phyloP scores from a whole-genome alignment of 2,797 vertebrate species.

The Leptatherina wallacei region DNA sequence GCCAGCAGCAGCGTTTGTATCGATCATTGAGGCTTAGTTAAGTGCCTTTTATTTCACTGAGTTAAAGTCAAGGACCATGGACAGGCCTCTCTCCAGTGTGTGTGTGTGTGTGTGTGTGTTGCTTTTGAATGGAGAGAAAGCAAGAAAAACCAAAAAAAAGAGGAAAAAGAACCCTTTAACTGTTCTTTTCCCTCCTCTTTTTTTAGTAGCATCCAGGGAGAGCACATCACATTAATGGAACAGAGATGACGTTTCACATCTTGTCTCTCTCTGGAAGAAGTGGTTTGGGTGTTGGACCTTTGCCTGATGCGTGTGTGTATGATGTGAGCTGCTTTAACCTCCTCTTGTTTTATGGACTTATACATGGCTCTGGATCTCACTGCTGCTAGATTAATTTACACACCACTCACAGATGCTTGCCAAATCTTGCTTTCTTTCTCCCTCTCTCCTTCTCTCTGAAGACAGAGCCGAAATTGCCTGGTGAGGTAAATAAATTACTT shows the following conservation, averaged over 20 bases:
- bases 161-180: constrained; percentile 62
- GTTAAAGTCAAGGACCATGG: constrained; percentile 79
- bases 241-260: constrained; percentile 71
- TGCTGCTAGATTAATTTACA: constrained; percentile 85
- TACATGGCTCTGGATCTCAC: constrained; percentile 75
- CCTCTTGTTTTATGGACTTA: constrained; percentile 84
- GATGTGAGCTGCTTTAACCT: constrained; percentile 80
- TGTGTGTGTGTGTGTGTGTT: constrained; percentile 39
- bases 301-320: constrained; percentile 70
- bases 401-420: constrained; percentile 75
- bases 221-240: constrained; percentile 74
- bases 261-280: constrained; percentile 67
- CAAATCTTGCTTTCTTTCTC: constrained; percentile 64
- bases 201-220: constrained; percentile 75
- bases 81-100: constrained; percentile 62
- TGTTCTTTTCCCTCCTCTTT: constrained; percentile 50
- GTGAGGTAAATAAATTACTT: constrained; percentile 87
- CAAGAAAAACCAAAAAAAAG: constrained; percentile 51
- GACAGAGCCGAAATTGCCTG: constrained; percentile 81
- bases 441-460: constrained; percentile 58
- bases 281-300: constrained; percentile 76
- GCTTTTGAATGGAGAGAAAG: constrained; percentile 64
- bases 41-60: constrained; percentile 86
- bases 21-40: constrained; percentile 82
- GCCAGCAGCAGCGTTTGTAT: constrained; percentile 69